Evolutionary conservation across 37 sponge, comb jelly and placozoan genomes (phyloP).

Genomic region (Corticium candelabrum): DNA sequence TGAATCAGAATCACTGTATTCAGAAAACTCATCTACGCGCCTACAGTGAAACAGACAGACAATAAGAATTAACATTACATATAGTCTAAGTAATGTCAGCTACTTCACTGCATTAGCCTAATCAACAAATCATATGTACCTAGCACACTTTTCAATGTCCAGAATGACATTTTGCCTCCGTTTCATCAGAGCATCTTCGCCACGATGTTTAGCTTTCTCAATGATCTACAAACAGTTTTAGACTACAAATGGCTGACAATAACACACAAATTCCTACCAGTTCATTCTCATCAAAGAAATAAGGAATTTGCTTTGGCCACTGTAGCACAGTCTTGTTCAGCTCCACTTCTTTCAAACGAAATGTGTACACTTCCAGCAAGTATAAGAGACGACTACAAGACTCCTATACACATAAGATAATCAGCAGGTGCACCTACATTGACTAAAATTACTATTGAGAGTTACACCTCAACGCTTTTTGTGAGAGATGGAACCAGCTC

Average conservation of each 20-base stretch:
- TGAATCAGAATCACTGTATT: constrained; percentile 67
- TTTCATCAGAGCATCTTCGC: constrained; percentile 64
- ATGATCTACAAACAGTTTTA: constrained; percentile 27
- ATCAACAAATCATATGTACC: no score
- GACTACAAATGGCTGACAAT: background rate
- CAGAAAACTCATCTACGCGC: constrained; percentile 75
- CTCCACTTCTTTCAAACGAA: constrained; percentile 64
- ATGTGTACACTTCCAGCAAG: constrained; percentile 67
- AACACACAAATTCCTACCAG: constrained; percentile 6
- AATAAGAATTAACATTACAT: constrained; percentile 1
- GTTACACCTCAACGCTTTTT: constrained; percentile 39
- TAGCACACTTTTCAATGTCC: constrained; percentile 74
- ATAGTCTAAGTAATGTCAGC: background rate
- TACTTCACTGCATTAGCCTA: no score
- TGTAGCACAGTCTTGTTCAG: constrained; percentile 69
- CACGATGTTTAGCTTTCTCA: constrained; percentile 45
- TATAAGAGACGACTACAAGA: constrained; percentile 58
- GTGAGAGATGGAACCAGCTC: constrained; percentile 41
- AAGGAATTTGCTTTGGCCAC: constrained; percentile 75
- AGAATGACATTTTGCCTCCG: constrained; percentile 74
- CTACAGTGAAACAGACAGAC: no score
- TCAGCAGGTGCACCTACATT: background rate
- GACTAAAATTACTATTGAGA: background rate
- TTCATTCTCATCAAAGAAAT: constrained; percentile 87
- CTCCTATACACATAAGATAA: constrained; percentile 17